These are phyloP conservation scores for Metopolophium dirhodum DNA, from an alignment of 1,140 invertebrate species.

Conservation along the genomic window DNA sequence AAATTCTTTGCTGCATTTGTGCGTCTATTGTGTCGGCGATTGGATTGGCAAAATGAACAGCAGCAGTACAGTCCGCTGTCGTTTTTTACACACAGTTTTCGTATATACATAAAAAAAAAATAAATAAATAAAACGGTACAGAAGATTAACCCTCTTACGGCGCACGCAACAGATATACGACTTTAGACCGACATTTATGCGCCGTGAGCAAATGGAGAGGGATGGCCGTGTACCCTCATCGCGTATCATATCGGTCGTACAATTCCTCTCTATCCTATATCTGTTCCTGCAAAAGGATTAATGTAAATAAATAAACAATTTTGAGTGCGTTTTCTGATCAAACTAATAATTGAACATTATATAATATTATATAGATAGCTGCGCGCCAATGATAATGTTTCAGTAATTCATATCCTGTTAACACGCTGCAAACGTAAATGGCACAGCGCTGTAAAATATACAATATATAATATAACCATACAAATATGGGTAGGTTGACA, in stretches of 20 bases:
- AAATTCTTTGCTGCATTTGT: not conserved
- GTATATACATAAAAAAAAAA: not conserved
- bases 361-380: no score
- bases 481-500: not conserved
- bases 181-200: not conserved
- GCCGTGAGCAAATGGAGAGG: not conserved
- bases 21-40: not conserved
- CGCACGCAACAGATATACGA: not conserved
- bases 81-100: not conserved
- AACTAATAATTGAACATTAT: not conserved
- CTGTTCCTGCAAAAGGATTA: not conserved
- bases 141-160: not conserved
- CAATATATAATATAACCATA: not conserved
- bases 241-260: not conserved
- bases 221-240: not conserved
- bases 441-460: not conserved
- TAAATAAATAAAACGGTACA: slow-evolving; percentile 6
- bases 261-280: not conserved
- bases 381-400: not conserved
- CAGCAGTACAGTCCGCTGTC: not conserved
- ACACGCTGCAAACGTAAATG: not conserved
- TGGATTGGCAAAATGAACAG: slow-evolving; percentile 18
- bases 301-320: slow-evolving; percentile 48
- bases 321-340: slow-evolving; percentile 2
- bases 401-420: not conserved